Evolutionary conservation across 2,797 vertebrate genomes (phyloP).

Genomic region (Lepus oiostolus): DNA sequence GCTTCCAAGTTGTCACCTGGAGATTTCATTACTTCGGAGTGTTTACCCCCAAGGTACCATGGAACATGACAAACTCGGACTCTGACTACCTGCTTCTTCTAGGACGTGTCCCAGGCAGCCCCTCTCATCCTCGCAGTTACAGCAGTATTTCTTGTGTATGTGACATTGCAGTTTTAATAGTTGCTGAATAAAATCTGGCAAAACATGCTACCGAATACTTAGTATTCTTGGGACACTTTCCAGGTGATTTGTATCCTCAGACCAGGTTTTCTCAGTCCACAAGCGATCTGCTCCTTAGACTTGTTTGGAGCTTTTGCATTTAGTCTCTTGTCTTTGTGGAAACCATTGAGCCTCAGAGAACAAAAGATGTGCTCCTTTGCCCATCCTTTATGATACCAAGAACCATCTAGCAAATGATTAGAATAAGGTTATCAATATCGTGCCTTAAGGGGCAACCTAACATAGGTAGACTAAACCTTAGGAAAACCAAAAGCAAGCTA

Average conservation of each 20-base stretch:
- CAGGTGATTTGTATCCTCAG: not conserved
- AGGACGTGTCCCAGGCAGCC: not conserved
- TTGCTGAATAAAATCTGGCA: not conserved
- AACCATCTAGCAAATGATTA: not conserved
- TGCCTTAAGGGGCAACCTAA: not conserved
- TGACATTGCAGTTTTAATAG: not conserved
- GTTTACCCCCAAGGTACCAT: not conserved
- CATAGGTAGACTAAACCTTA: not conserved
- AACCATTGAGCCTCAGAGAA: not conserved
- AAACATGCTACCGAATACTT: not conserved
- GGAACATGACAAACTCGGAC: not conserved
- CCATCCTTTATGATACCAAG: not conserved
- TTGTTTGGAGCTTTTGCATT: not conserved
- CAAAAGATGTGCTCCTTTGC: not conserved
- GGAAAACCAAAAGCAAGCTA: not conserved
- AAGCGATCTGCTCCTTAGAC: not conserved
- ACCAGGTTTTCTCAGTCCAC: not conserved
- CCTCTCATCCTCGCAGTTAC: not conserved
- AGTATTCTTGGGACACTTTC: not conserved
- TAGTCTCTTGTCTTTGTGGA: not conserved
- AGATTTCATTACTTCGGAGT: slow-evolving; percentile 46
- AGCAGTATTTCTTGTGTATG: not conserved
- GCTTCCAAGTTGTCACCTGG: slow-evolving; percentile 12
- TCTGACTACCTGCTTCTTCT: not conserved
- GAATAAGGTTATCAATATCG: not conserved